Evolutionary conservation across 2,888 invertebrate species (phyloP).

Genomic region (Ellobium chinense): DNA sequence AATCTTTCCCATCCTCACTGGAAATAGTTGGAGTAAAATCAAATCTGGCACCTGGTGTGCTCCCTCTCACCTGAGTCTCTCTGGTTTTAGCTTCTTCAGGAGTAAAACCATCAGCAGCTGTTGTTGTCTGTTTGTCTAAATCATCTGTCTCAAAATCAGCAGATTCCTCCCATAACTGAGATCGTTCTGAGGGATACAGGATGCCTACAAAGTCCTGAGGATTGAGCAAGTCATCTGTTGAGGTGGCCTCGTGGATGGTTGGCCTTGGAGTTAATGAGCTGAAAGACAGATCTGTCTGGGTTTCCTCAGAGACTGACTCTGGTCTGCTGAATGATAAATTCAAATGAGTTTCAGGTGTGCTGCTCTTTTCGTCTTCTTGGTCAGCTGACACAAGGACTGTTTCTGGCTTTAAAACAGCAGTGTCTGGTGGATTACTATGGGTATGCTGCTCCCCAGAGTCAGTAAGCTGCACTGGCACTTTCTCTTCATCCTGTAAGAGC

Average conservation of each 20-base stretch:
- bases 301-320: background rate
- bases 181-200: background rate
- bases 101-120: too few species aligned
- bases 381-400: background rate
- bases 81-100: too few species aligned
- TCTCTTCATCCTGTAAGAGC: too few species aligned
- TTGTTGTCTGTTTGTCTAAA: too few species aligned
- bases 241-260: constrained; percentile 3
- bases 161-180: background rate
- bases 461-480: too few species aligned
- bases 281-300: constrained; percentile 26
- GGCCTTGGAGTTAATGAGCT: background rate
- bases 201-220: constrained; percentile 23
- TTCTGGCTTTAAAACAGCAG: too few species aligned
- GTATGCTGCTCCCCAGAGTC: too few species aligned
- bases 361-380: background rate
- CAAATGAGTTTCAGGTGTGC: background rate
- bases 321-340: background rate
- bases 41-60: too few species aligned
- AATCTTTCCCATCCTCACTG: too few species aligned
- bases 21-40: too few species aligned
- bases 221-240: constrained; percentile 19
- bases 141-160: background rate
- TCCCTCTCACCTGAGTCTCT: too few species aligned
- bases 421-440: too few species aligned